Evolutionary conservation across 2,113 vertebrate genomes (phyloP).

Genomic region (Phaetusa simplex): DNA sequence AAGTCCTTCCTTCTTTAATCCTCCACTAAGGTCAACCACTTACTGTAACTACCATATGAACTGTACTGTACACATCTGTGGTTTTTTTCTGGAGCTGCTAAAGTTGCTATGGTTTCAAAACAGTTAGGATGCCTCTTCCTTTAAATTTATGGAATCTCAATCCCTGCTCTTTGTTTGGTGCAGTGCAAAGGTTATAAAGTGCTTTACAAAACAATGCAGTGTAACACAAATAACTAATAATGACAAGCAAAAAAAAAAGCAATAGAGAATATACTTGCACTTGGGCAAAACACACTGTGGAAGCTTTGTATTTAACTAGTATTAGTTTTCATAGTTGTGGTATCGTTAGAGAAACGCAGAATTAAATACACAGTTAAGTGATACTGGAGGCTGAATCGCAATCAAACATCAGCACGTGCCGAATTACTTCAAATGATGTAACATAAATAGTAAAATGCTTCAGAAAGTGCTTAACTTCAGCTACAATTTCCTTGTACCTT

Average conservation of each 20-base stretch:
- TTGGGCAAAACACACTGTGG: background rate
- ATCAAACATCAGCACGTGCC: background rate
- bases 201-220: background rate
- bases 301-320: background rate
- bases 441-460: background rate
- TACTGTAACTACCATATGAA: background rate
- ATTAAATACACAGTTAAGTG: background rate
- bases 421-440: background rate
- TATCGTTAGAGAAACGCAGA: background rate
- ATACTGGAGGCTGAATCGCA: background rate
- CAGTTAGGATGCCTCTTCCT: background rate
- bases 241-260: background rate
- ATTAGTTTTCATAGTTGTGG: background rate
- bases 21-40: background rate
- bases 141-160: background rate
- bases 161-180: background rate
- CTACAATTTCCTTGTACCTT: background rate
- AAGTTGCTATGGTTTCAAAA: conserved; percentile 13
- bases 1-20: background rate
- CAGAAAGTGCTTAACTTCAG: background rate
- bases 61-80: background rate
- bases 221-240: background rate
- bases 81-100: background rate
- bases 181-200: background rate
- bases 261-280: background rate